Evolutionary conservation across 2,888 invertebrate species (phyloP).

Genomic region (Acanthosoma haemorrhoidale): DNA sequence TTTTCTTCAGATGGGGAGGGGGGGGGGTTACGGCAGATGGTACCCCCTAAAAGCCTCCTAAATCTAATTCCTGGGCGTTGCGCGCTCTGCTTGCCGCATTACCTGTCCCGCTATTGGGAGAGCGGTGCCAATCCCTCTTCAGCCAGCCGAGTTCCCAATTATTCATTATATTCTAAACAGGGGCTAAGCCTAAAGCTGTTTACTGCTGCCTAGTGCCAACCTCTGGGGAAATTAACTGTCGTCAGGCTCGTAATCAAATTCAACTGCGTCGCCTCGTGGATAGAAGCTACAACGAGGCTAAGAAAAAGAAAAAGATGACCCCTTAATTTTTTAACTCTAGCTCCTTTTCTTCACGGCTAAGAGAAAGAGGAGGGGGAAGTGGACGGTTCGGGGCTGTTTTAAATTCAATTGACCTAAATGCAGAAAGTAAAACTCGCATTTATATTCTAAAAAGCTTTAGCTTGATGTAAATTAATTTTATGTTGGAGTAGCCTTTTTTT

Average conservation of each 20-base stretch:
- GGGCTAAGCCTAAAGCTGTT: background rate
- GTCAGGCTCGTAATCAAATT: constrained; percentile 21
- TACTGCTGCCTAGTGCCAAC: background rate
- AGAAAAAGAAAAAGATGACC: constrained; percentile 14
- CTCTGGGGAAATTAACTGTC: constrained; percentile 14
- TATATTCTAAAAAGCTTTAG: constrained; percentile 15
- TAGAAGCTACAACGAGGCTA: background rate
- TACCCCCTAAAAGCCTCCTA: constrained; percentile 17
- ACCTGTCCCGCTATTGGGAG: background rate
- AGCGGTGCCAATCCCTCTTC: background rate
- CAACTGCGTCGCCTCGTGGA: background rate
- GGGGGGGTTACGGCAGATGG: constrained; percentile 7
- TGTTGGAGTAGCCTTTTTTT: background rate
- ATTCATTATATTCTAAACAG: constrained; percentile 30
- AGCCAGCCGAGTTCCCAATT: background rate
- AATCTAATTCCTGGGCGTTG: constrained; percentile 21
- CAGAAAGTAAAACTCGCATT: constrained; percentile 28
- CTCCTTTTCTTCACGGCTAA: no score
- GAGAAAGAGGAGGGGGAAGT: background rate
- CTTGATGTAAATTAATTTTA: background rate
- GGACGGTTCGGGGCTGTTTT: background rate
- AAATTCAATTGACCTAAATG: constrained; percentile 28
- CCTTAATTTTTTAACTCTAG: constrained; percentile 17
- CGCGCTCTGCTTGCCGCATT: background rate
- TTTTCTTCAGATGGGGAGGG: background rate